Percentiles rank a stretch among this genome's conserved stretches.
Conservation (phyloP, 2,888 invertebrate species). For the Malachius bipustulatus region DNA sequence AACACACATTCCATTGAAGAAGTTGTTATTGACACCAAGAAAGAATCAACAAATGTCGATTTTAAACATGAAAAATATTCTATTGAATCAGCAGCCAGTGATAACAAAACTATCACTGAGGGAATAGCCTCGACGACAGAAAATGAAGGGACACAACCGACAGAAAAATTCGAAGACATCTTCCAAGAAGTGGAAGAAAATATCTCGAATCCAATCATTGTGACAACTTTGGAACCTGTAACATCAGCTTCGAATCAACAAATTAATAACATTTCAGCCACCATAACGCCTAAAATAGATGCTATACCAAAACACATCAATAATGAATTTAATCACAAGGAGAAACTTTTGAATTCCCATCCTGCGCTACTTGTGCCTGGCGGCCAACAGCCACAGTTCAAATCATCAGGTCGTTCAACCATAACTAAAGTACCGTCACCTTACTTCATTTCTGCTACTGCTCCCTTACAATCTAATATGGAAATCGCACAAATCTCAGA, state of each 20-base stretch:
- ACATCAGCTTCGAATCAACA: no score
- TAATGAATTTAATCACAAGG: no score
- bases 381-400: constrained; percentile 38
- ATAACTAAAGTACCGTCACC: constrained; percentile 49
- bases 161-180: constrained; percentile 14
- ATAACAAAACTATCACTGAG: constrained; percentile 6
- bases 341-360: no score
- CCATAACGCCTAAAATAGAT: no score
- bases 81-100: constrained; percentile 4
- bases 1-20: neutral
- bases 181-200: constrained; percentile 10
- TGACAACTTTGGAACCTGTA: constrained; percentile 2
- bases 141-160: constrained; percentile 12
- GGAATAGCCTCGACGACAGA: constrained; percentile 15
- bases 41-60: constrained; percentile 9
- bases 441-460: constrained; percentile 24
- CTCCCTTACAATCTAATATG: constrained; percentile 21
- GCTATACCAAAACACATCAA: no score
- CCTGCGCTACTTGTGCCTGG: constrained; percentile 53
- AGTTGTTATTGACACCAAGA: no score
- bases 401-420: constrained; percentile 41
- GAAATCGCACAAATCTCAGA: constrained; percentile 18
- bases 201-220: constrained; percentile 2
- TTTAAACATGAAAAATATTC: neutral
- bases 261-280: no score